Percentiles rank a stretch among this genome's conserved stretches.
Conservation (phyloP, 2,113 vertebrate species). For the Nothoprocta pentlandii region DNA sequence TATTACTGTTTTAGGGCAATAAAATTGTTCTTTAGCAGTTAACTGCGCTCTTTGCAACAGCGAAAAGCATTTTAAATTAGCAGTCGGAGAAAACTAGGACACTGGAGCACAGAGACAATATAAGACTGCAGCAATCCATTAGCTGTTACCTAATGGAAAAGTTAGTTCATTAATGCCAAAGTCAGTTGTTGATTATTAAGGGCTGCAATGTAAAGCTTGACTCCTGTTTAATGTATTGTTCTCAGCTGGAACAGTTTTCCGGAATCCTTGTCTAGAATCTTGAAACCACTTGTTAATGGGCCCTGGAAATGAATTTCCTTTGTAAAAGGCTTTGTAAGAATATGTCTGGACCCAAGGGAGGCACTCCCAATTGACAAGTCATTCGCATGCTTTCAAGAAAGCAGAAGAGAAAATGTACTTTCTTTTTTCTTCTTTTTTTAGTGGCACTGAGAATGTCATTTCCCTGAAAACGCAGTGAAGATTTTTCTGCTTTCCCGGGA, state of each 20-base stretch:
- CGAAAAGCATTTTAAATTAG: slow-evolving; percentile 67
- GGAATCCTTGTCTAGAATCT: not conserved
- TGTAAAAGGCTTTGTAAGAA: not conserved
- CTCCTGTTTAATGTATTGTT: not conserved
- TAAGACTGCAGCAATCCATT: slow-evolving; percentile 39
- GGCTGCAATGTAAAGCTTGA: not conserved
- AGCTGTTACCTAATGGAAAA: slow-evolving; percentile 48
- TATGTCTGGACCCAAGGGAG: not conserved
- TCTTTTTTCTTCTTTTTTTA: not conserved
- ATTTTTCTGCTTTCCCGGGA: not conserved
- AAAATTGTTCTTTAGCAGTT: slow-evolving; percentile 63
- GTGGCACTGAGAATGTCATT: fast-evolving
- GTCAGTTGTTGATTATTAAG: slow-evolving; percentile 16
- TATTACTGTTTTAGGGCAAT: slow-evolving; percentile 62
- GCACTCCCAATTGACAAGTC: not conserved
- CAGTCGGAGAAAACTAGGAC: slow-evolving; percentile 66
- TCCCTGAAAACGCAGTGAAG: not conserved
- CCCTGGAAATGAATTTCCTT: not conserved
- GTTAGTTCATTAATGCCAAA: slow-evolving; percentile 27
- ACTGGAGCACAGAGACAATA: slow-evolving; percentile 30
- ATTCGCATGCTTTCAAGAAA: not conserved
- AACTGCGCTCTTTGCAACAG: slow-evolving; percentile 35
- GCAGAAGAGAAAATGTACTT: fast-evolving
- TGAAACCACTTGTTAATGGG: not conserved
- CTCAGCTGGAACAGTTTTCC: not conserved